These are phyloP conservation scores for Lordiphosa andalusiaca DNA, from an alignment of 2,888 invertebrate species.

Conservation along the genomic window DNA sequence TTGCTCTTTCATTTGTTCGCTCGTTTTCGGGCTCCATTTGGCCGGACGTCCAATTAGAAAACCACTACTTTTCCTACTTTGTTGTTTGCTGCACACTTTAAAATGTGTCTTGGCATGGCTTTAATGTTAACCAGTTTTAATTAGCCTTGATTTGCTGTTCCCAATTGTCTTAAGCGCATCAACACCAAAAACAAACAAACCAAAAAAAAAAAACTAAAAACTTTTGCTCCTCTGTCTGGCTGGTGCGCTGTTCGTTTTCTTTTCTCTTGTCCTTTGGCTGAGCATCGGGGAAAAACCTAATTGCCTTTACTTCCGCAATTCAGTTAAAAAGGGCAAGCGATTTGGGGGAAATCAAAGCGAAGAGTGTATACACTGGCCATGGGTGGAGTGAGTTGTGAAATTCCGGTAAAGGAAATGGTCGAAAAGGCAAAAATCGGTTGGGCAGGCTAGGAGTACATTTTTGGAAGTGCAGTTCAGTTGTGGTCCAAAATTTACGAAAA, in stretches of 20 bases:
- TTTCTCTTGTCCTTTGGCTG: background rate
- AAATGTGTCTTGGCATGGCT: background rate
- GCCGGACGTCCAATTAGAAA: slow-evolving; percentile 1
- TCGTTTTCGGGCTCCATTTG: background rate
- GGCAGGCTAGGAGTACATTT: no score
- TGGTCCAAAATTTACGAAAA: no score
- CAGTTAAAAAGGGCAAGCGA: background rate
- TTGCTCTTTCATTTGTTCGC: slow-evolving; percentile 1
- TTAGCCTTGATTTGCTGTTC: slow-evolving; percentile 13
- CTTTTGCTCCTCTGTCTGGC: slow-evolving; percentile 2
- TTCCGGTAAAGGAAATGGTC: no score
- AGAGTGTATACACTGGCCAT: background rate
- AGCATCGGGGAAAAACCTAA: slow-evolving; percentile 1
- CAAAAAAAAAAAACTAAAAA: background rate
- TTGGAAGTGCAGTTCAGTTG: no score
- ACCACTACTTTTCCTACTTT: slow-evolving; percentile 2
- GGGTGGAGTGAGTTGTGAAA: no score
- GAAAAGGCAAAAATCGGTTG: no score
- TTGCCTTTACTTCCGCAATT: slow-evolving; percentile 2
- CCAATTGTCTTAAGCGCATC: slow-evolving; percentile 24
- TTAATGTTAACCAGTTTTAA: slow-evolving; percentile 9
- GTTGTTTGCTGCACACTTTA: no score
- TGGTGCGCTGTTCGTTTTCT: background rate
- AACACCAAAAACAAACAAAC: slow-evolving; percentile 4
- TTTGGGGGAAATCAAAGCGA: background rate